A percentile compares a stretch with the other conserved stretches of the same genome.
Evolutionary conservation across 1,140 invertebrate species (phyloP).

Genomic region (Cyclargus thomasi): DNA sequence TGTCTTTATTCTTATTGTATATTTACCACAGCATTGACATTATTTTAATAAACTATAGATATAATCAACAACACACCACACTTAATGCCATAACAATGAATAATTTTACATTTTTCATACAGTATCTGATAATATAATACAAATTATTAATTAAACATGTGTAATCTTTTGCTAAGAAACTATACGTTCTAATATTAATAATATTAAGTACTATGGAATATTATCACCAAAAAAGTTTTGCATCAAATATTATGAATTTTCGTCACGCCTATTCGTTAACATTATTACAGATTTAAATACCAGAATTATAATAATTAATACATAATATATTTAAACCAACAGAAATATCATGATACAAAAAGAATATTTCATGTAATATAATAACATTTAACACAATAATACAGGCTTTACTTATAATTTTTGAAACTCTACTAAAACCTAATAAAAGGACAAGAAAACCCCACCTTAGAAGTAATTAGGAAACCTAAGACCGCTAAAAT

Average conservation of each 20-base stretch:
- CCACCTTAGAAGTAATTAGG: no score
- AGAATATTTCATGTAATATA: no score
- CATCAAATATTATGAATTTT: not conserved
- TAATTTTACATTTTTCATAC: not conserved
- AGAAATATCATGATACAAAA: no score
- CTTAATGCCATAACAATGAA: not conserved
- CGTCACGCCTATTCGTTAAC: not conserved
- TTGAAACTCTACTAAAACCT: no score
- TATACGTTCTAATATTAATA: not conserved
- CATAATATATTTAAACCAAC: no score
- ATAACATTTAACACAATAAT: no score
- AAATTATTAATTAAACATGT: not conserved
- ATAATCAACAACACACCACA: conserved; percentile 8
- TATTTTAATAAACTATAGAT: conserved; percentile 8
- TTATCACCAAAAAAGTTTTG: not conserved
- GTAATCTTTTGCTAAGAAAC: not conserved
- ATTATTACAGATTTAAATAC: not conserved
- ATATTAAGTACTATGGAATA: not conserved
- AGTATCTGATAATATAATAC: not conserved
- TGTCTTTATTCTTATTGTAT: not conserved
- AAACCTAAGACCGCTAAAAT: no score
- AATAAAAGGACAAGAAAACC: no score
- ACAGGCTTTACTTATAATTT: no score
- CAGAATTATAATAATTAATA: not conserved
- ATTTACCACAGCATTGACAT: not conserved